phyloP scores from a whole-genome alignment of 2,797 vertebrate genomes.

The Scolopax rusticola region DNA sequence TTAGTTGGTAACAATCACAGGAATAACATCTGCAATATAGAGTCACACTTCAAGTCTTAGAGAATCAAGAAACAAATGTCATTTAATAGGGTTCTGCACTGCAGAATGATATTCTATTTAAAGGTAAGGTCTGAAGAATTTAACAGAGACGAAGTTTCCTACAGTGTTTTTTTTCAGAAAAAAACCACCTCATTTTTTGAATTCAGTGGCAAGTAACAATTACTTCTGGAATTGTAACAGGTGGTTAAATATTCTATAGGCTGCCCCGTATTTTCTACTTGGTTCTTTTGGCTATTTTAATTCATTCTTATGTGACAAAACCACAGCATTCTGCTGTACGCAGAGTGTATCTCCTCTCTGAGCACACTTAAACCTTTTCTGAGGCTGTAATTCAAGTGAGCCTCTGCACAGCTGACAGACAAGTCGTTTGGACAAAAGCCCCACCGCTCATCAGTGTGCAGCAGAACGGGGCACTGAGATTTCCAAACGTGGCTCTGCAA shows the following conservation, averaged over 20 bases:
- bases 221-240: background rate
- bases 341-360: background rate
- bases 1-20: background rate
- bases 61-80: background rate
- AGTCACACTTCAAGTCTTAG: background rate
- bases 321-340: background rate
- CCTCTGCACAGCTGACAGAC: slow-evolving; percentile 7
- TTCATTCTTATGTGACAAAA: background rate
- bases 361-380: background rate
- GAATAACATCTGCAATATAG: slow-evolving; percentile 9
- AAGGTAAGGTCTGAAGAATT: background rate
- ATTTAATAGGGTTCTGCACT: background rate
- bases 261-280: background rate
- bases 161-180: background rate
- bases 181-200: background rate
- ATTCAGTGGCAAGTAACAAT: background rate
- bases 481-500: slow-evolving; percentile 3
- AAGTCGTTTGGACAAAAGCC: slow-evolving; percentile 22
- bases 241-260: background rate
- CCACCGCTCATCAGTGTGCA: background rate
- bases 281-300: background rate
- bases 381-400: slow-evolving; percentile 17
- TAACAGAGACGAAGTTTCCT: background rate
- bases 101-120: background rate
- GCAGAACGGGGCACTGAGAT: slow-evolving; percentile 10